Evolutionary conservation across 2,888 invertebrate species (phyloP), one percentile per base, ranked within the genome.

Genomic region (Melinopterus prodromus): DNA sequence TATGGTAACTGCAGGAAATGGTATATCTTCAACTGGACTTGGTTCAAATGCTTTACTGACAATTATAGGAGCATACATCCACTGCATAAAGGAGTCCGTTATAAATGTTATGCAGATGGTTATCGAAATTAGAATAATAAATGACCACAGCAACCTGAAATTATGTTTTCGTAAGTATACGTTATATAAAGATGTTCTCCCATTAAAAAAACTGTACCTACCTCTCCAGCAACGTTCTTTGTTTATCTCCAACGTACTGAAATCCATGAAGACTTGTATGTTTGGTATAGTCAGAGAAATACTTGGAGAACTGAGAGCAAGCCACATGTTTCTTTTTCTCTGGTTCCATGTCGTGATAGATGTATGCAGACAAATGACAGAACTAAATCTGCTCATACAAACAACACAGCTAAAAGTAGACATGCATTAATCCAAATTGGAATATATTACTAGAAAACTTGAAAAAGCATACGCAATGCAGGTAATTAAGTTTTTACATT

Each of bases 1-100:
- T 15, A 71, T 71, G 7, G 71, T 71, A 16, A 71, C n/a, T 12
- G 71, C 71, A 2, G 71, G 71, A 71, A 71, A 71, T 26, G 71
- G 71, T 16, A 71, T 71, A 71, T 15, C 4, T 6, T 26, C 71
- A 2, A 71, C 26, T 71, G 15, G 15, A 9, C 26, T 15, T n/a
- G 71, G 71, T 26, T 15, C 14, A 9, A 16, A 16, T 1, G 6
- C 71, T 71, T 71, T 26, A 16, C 15, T 16, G 4, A 71, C 7
- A 71, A 71, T 71, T 16, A 71, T 26, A 26, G 71, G 71, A 26
- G 71, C 15, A 4, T 71, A 12, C 26, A 71, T 71, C 71, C 71
- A 71, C 26, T 71, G 6, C 3, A 71, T 26, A n/a, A 1, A 71
- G 7, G 71, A 16, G 15, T 26, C 71, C 14, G 3, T 71, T 3